Base-by-base conservation (phyloP, 2,113 vertebrate genomes). In the Xiphias gladius region DNA sequence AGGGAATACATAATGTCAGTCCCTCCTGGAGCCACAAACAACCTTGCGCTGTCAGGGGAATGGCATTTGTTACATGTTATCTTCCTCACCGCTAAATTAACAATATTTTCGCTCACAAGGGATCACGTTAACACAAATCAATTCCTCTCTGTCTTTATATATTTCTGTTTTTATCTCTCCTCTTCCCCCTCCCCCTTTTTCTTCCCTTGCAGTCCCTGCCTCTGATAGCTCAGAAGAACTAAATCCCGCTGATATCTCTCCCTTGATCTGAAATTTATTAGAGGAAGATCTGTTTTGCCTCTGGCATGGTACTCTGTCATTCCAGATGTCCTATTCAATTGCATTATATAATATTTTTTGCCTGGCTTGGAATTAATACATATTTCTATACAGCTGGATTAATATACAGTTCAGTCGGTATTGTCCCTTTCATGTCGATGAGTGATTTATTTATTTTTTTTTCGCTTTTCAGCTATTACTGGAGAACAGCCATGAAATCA, bases 191-290 rank as follows among this genome's bases (percentile, higher is more conserved):
- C 54, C 11, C n/a, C 22, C 30, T 77, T 55, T 43, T 57, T 28
- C 41, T 73, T 43, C 62, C 50, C 39, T 73, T 70, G 46, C 28
- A 48, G 37, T 24, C 50, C 39, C 54, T 48, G 55, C 69, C 54
- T 87, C 1, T 61, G 55, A 80, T 73, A 30, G 39, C 84, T 79
- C 73, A 61, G 55, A 80, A 73, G 70, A 77, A 62, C 43, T 57
- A 57, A 71, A 67, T 83, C 57, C 80, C 59, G 63, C 75, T 80
- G 83, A 88, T 84, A 55, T 73, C 26, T 72, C 77, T 79, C 57
- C 67, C 64, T 82, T 86, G 80, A 89, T 88, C 67, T 85, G 80
- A 83, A 82, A 87, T 85, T 24, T 79, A 86, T 87, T 71, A 70
- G 71, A 84, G 55, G 48, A 64, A 70, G 35, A 85, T 86, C 28